Percentiles rank a stretch among this genome's conserved stretches.
Evolutionary conservation across 1,140 invertebrate genomes (phyloP).

Genomic region (Drosophila tsacasi): DNA sequence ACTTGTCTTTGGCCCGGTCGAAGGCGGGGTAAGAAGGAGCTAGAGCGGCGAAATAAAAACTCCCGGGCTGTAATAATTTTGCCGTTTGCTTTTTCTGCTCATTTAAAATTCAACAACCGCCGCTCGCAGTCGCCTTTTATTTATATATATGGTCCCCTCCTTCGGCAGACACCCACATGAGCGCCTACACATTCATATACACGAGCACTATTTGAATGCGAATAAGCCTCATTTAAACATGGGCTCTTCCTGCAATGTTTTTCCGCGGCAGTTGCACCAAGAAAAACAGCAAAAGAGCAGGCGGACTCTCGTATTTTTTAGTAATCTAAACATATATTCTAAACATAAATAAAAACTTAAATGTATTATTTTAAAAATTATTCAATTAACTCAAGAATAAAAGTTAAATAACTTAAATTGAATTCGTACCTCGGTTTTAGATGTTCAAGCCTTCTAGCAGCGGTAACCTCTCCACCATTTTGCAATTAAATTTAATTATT

Average conservation of each 20-base stretch:
- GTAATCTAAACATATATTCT: not conserved
- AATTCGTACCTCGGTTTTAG: not conserved
- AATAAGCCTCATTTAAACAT: constrained; percentile 76
- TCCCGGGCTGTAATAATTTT: constrained; percentile 77
- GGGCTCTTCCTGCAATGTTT: constrained; percentile 30
- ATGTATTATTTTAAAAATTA: not conserved
- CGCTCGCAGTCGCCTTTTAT: constrained; percentile 64
- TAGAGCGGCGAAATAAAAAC: constrained; percentile 44
- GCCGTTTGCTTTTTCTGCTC: constrained; percentile 76
- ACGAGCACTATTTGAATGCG: constrained; percentile 70
- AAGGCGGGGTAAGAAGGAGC: constrained; percentile 25
- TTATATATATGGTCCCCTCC: constrained; percentile 26
- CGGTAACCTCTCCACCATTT: constrained; percentile 24
- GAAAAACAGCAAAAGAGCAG: constrained; percentile 31
- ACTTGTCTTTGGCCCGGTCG: constrained; percentile 70
- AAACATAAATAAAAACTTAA: not conserved
- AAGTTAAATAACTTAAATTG: not conserved
- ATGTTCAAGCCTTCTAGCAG: not conserved
- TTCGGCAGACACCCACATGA: constrained; percentile 28
- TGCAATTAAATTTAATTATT: constrained; percentile 62
- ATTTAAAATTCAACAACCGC: constrained; percentile 83
- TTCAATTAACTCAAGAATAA: not conserved
- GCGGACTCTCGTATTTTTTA: not conserved
- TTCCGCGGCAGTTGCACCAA: constrained; percentile 18
- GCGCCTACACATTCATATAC: constrained; percentile 9